Base-by-base conservation (phyloP, 2,797 vertebrate species). In the Cuculus canorus region DNA sequence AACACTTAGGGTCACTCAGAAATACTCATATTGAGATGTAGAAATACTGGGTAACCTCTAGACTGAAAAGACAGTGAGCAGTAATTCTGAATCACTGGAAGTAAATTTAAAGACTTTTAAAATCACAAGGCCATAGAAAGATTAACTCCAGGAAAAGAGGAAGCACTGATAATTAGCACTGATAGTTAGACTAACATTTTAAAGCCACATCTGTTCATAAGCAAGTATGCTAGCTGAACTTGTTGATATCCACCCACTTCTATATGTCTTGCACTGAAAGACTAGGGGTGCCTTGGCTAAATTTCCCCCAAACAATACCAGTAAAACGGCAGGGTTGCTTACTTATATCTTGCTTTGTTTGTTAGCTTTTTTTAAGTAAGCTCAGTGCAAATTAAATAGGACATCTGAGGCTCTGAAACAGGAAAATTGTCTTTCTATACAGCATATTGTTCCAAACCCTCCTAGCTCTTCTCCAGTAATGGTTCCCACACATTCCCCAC, bases 21-120 rank as follows among this genome's bases (percentile, higher is more conserved):
- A 93, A 68, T 8, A 61, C 14, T 32, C 32, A 27, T 11, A 47
- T 1, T 13, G 17, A 61, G 52, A 68, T 15, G 17, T 39, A 52
- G 39, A 78, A 73, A 12, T 25, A 68, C 8, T 2, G 0, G 41
- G 25, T 52, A 39, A 50, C n/a, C 30, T 72, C n/a, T 28, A 33
- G 32, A 50, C 21, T n/a, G n/a, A 25, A 0, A 0, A 33, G 41
- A 48, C 23, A 5, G 37, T 5, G 5, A 88, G 32, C 17, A 52
- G 15, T 37, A 52, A 23, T 61, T 70, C 54, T 30, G 53, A 71
- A 76, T 66, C 35, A 56, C 54, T 35, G 7, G 50, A 66, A 77
- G 25, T 7, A 1, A 1, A 57, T 43, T 68, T n/a, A 53, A 73
- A 82, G 23, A 47, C n/a, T 47, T 56, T 59, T 71, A n/a, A 52